Evolutionary conservation across 2,113 vertebrate species (phyloP).

Genomic region (Rhinoderma darwinii): DNA sequence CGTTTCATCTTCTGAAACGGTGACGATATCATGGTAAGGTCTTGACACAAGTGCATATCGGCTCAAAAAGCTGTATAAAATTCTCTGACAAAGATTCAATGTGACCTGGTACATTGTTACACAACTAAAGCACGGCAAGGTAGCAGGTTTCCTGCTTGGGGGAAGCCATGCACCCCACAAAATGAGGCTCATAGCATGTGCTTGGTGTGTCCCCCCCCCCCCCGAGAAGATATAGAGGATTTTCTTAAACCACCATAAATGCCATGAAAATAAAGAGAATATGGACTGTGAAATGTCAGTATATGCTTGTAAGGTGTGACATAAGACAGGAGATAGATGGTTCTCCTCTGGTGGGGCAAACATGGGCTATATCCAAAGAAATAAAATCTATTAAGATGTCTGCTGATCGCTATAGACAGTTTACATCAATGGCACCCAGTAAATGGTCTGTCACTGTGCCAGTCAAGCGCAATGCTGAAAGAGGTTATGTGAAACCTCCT

Average conservation of each 20-base stretch:
- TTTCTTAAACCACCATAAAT: neutral
- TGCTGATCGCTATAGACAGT: too few relatives aligned
- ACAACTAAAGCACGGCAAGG: neutral
- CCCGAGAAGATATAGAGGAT: neutral
- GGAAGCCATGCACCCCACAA: neutral
- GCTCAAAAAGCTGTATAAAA: slow-evolving; percentile 1
- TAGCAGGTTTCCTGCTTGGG: neutral
- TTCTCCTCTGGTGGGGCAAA: neutral
- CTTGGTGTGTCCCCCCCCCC: neutral
- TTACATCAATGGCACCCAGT: neutral
- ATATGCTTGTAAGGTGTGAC: too few relatives aligned
- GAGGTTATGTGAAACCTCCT: too few relatives aligned
- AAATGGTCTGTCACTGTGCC: neutral
- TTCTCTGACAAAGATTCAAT: neutral
- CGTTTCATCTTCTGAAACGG: neutral
- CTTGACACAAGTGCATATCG: neutral
- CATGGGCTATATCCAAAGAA: neutral
- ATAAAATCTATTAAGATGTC: too few relatives aligned
- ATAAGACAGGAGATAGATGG: neutral
- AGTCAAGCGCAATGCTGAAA: neutral
- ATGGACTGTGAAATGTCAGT: neutral
- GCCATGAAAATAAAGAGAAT: neutral
- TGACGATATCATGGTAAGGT: neutral
- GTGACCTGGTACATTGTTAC: neutral
- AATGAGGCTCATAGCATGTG: neutral